These are phyloP conservation scores for Garra rufa DNA, from an alignment of 2,113 vertebrate species.

Conservation along the genomic window DNA sequence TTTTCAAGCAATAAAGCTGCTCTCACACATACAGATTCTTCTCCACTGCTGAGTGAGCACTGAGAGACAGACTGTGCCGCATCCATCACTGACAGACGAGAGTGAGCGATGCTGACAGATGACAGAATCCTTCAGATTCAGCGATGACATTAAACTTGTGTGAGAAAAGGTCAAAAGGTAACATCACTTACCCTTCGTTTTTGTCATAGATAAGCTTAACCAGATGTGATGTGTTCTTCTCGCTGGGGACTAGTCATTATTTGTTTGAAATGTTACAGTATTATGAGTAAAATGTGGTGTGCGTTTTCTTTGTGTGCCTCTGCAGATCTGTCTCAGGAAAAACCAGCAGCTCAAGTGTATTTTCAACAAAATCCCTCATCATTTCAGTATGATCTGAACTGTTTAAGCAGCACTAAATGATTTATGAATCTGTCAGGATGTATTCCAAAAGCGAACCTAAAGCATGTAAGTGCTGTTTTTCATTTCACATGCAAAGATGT, in stretches of 20 bases:
- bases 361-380: background rate
- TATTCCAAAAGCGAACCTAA: background rate
- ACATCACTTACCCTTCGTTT: background rate
- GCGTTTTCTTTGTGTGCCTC: background rate
- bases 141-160: background rate
- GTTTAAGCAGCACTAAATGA: background rate
- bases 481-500: background rate
- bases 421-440: background rate
- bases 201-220: background rate
- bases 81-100: background rate
- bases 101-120: background rate
- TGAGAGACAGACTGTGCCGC: background rate
- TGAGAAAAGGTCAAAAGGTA: background rate
- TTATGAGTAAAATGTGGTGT: background rate
- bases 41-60: background rate
- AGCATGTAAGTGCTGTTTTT: background rate
- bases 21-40: background rate
- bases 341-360: background rate
- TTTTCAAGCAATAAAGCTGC: conserved; percentile 5
- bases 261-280: background rate
- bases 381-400: background rate
- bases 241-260: background rate
- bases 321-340: background rate
- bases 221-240: background rate
- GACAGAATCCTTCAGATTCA: background rate